These are phyloP conservation scores for Merluccius polli DNA, from an alignment of 2,797 vertebrate species.

Conservation along the genomic window DNA sequence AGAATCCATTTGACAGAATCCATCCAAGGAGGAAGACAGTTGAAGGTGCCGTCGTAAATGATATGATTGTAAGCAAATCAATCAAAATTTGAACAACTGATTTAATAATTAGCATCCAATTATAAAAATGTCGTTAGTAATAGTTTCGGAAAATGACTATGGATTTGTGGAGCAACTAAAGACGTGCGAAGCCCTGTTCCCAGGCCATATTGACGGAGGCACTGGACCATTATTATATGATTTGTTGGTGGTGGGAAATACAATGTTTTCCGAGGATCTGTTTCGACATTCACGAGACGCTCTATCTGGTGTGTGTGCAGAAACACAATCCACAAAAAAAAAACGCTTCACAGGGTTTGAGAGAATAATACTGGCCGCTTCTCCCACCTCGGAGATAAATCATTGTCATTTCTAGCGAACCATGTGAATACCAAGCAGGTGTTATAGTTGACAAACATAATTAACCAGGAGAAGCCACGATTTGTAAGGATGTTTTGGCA, in stretches of 20 bases:
- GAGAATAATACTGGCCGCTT: background rate
- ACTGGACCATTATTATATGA: background rate
- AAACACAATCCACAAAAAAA: background rate
- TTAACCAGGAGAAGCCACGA: background rate
- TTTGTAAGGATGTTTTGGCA: background rate
- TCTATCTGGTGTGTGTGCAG: background rate
- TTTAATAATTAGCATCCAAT: background rate
- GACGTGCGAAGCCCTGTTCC: background rate
- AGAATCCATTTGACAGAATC: background rate
- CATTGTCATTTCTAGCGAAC: slow-evolving; percentile 6
- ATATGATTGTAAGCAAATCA: background rate
- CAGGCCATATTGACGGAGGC: background rate
- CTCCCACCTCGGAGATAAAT: background rate
- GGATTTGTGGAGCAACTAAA: background rate
- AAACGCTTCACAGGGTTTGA: background rate
- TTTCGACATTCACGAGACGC: background rate
- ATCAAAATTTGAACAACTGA: background rate
- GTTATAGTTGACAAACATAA: background rate
- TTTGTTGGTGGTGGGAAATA: background rate
- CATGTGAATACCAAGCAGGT: background rate
- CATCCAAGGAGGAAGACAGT: background rate
- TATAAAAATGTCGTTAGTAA: background rate
- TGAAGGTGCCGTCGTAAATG: background rate
- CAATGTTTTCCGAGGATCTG: background rate
- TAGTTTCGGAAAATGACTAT: background rate